Conservation (phyloP, 2,113 vertebrate genomes). For the Notothenia coriiceps region DNA sequence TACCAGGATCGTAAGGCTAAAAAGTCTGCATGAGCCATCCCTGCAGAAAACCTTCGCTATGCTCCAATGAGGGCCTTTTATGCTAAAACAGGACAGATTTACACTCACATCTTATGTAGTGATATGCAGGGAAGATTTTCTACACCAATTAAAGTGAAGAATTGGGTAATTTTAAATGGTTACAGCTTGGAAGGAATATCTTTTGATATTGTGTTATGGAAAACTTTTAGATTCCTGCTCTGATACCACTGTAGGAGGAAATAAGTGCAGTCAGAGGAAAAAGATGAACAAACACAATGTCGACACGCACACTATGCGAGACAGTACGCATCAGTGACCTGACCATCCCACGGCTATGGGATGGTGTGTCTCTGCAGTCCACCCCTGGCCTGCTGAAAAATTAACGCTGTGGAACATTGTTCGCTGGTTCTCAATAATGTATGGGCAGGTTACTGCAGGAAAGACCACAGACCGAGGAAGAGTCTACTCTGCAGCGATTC, state of each 20-base stretch:
- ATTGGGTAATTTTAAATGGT: constrained; percentile 3
- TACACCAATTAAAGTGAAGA: not conserved
- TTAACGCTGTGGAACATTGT: constrained; percentile 71
- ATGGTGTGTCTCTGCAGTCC: constrained; percentile 54
- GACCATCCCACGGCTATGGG: constrained; percentile 18
- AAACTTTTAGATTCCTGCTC: constrained; percentile 4
- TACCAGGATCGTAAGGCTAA: constrained; percentile 46
- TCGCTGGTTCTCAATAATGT: constrained; percentile 67
- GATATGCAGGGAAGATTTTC: constrained; percentile 12
- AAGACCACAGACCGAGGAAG: constrained; percentile 24
- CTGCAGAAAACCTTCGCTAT: constrained; percentile 27
- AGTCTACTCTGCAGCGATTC: not conserved
- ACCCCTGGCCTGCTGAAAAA: constrained; percentile 68
- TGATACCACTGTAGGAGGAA: not conserved
- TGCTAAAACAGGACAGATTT: constrained; percentile 6
- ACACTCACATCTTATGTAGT: not conserved
- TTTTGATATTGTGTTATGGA: not conserved
- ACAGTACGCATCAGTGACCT: constrained; percentile 44
- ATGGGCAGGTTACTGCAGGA: constrained; percentile 55
- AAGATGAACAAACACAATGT: constrained; percentile 18
- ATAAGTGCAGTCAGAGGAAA: constrained; percentile 30
- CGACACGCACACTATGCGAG: not conserved
- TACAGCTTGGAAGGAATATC: not conserved
- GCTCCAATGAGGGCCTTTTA: not conserved
- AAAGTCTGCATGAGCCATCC: constrained; percentile 32